Conservation (phyloP, 2,797 vertebrate species). For the Periparus ater region DNA sequence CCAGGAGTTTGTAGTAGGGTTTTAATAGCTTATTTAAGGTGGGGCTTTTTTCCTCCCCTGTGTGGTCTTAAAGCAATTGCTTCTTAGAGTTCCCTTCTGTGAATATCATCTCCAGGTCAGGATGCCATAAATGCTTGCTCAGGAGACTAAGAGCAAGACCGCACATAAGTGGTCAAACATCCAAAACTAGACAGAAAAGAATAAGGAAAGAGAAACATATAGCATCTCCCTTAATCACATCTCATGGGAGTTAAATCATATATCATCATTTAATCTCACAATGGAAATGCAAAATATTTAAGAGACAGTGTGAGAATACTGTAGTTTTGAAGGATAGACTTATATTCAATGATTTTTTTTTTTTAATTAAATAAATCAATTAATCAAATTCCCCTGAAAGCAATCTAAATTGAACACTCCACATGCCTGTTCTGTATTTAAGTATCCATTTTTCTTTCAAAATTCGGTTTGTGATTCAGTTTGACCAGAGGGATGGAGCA, state of each 20-base stretch:
- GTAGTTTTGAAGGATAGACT: neutral
- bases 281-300: neutral
- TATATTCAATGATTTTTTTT: neutral
- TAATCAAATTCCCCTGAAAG: rapidly evolving
- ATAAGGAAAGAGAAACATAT: neutral
- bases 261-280: neutral
- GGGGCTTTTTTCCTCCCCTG: rapidly evolving
- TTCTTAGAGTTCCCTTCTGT: neutral
- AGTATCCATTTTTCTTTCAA: neutral
- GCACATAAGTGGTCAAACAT: neutral
- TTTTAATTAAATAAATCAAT: neutral
- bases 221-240: neutral
- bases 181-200: neutral
- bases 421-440: neutral
- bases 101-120: neutral
- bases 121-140: neutral
- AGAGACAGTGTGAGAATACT: neutral
- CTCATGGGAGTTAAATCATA: neutral
- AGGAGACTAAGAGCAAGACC: neutral
- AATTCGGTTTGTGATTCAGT: neutral
- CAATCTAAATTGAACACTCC: neutral
- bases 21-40: neutral
- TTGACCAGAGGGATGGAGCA: neutral
- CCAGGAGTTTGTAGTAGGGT: neutral
- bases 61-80: neutral